Percentiles rank a stretch among this genome's conserved stretches.
Conservation (phyloP, 2,888 invertebrate species). For the Drosophila flavopinicola region DNA sequence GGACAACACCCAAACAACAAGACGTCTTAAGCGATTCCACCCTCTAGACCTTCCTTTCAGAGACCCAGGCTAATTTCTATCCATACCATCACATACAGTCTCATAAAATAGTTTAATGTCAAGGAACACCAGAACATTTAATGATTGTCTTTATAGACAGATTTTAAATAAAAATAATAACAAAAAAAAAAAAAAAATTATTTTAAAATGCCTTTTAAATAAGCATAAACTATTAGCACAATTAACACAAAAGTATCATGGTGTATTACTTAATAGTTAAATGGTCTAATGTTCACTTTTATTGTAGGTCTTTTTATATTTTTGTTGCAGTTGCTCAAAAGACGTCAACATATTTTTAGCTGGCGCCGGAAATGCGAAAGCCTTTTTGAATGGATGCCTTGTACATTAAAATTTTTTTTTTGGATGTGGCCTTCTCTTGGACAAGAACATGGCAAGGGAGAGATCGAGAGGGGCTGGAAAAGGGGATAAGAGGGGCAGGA, state of each 20-base stretch:
- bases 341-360: constrained; percentile 70
- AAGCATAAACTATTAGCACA: background rate
- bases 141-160: no score
- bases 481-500: background rate
- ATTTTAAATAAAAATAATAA: no score
- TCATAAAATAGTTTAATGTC: no score
- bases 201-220: background rate
- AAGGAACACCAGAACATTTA: no score
- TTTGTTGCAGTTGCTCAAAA: constrained; percentile 37
- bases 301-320: constrained; percentile 5
- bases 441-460: constrained; percentile 19
- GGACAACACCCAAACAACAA: no score
- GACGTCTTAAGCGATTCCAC: no score
- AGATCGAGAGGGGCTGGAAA: background rate
- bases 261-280: background rate
- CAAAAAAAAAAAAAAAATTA: background rate
- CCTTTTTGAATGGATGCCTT: constrained; percentile 52
- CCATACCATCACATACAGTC: no score
- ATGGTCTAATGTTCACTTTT: constrained; percentile 8
- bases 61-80: no score
- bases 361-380: constrained; percentile 76
- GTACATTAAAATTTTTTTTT: constrained; percentile 1
- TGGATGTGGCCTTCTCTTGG: constrained; percentile 32
- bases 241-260: background rate
- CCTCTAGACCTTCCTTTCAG: no score